Base-by-base conservation (phyloP, 2,113 vertebrate species). In the Nannobrachium achirus region DNA sequence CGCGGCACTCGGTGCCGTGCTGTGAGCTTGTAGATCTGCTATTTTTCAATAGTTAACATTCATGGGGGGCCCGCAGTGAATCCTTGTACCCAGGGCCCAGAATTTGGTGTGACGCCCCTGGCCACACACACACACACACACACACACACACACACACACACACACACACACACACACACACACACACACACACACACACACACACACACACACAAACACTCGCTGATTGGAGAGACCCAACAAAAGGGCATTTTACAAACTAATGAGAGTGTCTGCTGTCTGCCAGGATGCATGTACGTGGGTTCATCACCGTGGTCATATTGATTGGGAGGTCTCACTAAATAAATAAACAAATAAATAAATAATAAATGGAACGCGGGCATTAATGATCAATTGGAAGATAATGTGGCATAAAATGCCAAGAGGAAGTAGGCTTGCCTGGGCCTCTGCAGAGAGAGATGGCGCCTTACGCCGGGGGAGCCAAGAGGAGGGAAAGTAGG, bases 221-320 rank as follows among this genome's bases (percentile, higher is more conserved):
- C 25, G 25, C 25, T 33, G 25, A 33, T 33, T 3, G 25, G 25
- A 55, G 82, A 85, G 79, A 86, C 73, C 64, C 75, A 68, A 80
- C 75, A 73, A 80, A 71, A 75, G 86, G n/a, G 76, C 81, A 79
- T 76, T 83, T 88, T 86, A 79, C 78, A 78, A 81, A 86, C 80
- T 88, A 85, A 90, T 86, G 86, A 89, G 86, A 2, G 58, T 13
- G 25, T 33, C 25, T 33, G 14, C 57, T 58, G 10, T 71, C 77
- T 78, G 78, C 84, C 78, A 81, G 25, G 76, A 75, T n/a, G n/a
- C n/a, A n/a, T n/a, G 74, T 63, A 82, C 65, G 59, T 49, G 69
- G 75, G 44, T 33, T 33, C 56, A n/a, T 79, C 79, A 86, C 82
- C 82, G 66, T 70, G 75, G 73, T 52, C 2, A 1, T 61, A 83